These are phyloP conservation scores for Nesometra sesokonis DNA, from an alignment of 35 echinoderm and acorn worm genomes.

Conservation along the genomic window DNA sequence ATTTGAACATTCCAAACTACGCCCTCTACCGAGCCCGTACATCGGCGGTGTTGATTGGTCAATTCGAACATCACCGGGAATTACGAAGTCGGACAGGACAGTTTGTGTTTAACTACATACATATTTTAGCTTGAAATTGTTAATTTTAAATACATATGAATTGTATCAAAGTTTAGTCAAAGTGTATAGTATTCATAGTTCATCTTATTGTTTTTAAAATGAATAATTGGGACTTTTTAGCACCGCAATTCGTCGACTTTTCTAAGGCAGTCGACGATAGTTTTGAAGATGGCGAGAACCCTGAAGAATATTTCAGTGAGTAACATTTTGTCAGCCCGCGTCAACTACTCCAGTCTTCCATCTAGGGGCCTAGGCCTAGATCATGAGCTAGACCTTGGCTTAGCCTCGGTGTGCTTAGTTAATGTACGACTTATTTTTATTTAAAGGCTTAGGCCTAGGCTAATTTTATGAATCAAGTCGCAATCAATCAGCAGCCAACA, in stretches of 20 bases:
- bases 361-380: no score
- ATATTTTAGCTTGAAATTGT: no score
- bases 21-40: no score
- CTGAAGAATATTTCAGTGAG: conserved; percentile 62
- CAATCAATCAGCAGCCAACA: no score
- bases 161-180: neutral
- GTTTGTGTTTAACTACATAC: neutral
- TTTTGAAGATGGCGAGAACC: conserved; percentile 13
- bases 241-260: conserved; percentile 58
- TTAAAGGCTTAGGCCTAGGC: no score
- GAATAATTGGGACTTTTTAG: conserved; percentile 32
- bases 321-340: neutral
- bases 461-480: no score
- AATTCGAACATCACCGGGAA: neutral
- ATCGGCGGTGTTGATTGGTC: neutral
- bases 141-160: no score
- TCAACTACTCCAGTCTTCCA: no score
- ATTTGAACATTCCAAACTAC: no score
- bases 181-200: neutral
- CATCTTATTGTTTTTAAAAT: neutral
- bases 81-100: neutral
- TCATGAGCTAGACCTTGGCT: no score
- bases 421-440: no score
- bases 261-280: conserved; percentile 5
- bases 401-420: no score